Conservation (phyloP, 2,888 invertebrate genomes). For the Hyalella azteca region DNA sequence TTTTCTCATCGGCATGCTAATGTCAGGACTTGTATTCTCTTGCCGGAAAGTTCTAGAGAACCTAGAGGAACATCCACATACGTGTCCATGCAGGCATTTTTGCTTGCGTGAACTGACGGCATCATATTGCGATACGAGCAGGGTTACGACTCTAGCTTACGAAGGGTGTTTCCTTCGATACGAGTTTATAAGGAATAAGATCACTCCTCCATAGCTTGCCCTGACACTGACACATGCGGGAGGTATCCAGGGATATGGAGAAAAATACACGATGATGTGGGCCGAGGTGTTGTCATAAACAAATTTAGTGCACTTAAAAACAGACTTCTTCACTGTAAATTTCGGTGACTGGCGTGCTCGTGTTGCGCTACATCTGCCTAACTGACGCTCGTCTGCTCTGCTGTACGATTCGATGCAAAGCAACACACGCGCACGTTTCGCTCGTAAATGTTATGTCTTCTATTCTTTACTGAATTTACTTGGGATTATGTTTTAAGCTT, state of each 20-base stretch:
- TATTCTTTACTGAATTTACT: too few species aligned
- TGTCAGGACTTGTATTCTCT: constrained; percentile 23
- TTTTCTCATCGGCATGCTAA: constrained; percentile 33
- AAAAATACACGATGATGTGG: neutral
- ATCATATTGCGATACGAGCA: neutral
- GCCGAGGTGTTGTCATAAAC: neutral
- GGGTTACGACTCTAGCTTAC: neutral
- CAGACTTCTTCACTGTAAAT: too few species aligned
- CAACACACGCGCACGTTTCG: too few species aligned
- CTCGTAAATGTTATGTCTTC: too few species aligned
- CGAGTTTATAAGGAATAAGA: neutral
- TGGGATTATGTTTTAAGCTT: too few species aligned
- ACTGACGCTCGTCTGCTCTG: too few species aligned
- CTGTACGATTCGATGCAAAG: too few species aligned
- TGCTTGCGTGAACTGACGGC: neutral
- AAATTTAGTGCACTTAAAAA: neutral
- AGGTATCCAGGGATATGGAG: neutral
- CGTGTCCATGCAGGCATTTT: neutral
- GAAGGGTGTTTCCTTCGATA: neutral
- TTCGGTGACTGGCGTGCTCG: too few species aligned
- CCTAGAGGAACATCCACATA: neutral
- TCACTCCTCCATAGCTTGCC: neutral
- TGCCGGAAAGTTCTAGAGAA: neutral
- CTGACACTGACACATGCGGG: neutral
- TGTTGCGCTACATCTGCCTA: too few species aligned